phyloP scores from a whole-genome alignment of 2,113 vertebrate genomes.

The Macrotis lagotis region DNA sequence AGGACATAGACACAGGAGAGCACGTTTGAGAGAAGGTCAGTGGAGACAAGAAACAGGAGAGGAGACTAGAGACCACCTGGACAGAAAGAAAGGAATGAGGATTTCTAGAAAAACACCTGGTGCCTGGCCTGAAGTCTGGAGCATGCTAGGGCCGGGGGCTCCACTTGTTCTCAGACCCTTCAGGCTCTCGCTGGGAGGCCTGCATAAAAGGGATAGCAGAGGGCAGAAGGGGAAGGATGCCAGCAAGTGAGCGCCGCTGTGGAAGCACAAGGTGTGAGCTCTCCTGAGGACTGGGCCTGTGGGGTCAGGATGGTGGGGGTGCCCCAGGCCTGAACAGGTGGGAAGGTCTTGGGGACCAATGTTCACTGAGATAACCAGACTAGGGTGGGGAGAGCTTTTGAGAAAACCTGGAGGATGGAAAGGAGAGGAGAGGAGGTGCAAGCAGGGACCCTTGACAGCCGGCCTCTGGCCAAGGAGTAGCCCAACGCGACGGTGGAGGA shows the following conservation, averaged over 20 bases:
- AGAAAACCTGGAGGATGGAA: not conserved
- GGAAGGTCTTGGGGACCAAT: not conserved
- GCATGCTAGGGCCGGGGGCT: not conserved
- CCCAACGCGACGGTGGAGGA: no score
- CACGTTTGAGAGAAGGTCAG: not conserved
- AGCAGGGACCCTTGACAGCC: no score
- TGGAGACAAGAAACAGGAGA: not conserved
- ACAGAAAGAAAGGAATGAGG: not conserved
- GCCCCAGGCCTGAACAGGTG: not conserved
- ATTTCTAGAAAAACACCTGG: not conserved
- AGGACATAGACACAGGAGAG: not conserved
- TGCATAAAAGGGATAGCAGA: not conserved
- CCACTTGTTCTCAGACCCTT: no score
- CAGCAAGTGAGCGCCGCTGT: no score
- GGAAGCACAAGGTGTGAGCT: not conserved
- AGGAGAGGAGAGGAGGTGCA: no score
- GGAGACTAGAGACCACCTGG: not conserved
- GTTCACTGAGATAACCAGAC: not conserved
- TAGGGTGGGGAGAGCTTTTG: no score
- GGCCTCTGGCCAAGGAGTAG: no score
- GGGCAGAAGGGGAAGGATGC: no score
- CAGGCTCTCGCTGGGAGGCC: no score
- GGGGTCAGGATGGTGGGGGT: no score
- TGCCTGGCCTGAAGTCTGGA: not conserved
- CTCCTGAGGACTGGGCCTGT: no score